phyloP scores from a whole-genome alignment of 2,888 invertebrate genomes.

The Meta bourneti region DNA sequence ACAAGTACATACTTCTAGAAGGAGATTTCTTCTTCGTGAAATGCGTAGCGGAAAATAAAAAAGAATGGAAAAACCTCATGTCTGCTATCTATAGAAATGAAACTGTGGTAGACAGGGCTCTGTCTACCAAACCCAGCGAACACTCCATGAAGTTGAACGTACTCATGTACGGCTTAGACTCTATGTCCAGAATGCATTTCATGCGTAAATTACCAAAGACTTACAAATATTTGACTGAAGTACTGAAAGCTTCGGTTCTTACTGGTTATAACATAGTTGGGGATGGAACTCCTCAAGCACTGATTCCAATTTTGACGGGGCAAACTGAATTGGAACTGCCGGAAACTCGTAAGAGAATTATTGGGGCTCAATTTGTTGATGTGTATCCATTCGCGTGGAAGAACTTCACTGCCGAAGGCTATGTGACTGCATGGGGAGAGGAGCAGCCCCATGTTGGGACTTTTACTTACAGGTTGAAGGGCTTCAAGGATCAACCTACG shows the following conservation, averaged over 20 bases:
- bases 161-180: conserved; percentile 93
- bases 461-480: conserved; percentile 93
- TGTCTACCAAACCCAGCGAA: conserved; percentile 82
- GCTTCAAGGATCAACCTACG: conserved; percentile 90
- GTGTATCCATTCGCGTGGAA: conserved; percentile 93
- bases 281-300: conserved; percentile 85
- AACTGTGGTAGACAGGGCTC: conserved; percentile 79
- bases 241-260: conserved; percentile 85
- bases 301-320: conserved; percentile 93
- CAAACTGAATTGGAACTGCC: conserved; percentile 89
- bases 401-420: conserved; percentile 82
- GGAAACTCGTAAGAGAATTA: conserved; percentile 88
- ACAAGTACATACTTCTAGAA: conserved; percentile 76
- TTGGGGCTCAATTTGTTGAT: conserved; percentile 85
- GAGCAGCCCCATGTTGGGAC: conserved; percentile 91
- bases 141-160: conserved; percentile 85
- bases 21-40: conserved; percentile 80
- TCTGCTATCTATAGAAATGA: conserved; percentile 84
- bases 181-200: conserved; percentile 90
- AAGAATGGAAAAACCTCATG: conserved; percentile 86
- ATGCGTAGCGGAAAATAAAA: conserved; percentile 78
- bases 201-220: conserved; percentile 89
- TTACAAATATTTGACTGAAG: conserved; percentile 86
- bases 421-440: conserved; percentile 90
- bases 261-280: conserved; percentile 91